These are phyloP conservation scores for Sardina pilchardus DNA, from an alignment of 2,113 vertebrate genomes.

Conservation along the genomic window DNA sequence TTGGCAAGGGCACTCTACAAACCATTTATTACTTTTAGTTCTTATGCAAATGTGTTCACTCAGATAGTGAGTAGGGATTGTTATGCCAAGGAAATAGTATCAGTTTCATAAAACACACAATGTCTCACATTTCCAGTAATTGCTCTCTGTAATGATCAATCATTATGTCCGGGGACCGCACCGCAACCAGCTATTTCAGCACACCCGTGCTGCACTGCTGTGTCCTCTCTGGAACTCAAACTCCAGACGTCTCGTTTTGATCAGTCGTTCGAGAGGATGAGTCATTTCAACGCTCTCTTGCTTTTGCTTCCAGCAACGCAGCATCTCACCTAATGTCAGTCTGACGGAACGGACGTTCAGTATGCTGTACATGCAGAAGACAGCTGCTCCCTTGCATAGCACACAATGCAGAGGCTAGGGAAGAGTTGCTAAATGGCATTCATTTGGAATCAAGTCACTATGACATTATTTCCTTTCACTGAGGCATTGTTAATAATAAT, in stretches of 20 bases:
- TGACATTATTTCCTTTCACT: too few relatives aligned
- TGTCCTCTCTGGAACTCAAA: not conserved
- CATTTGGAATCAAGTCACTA: too few relatives aligned
- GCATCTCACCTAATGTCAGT: not conserved
- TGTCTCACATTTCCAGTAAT: not conserved
- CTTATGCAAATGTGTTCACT: not conserved
- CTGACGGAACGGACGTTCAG: not conserved
- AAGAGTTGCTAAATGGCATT: too few relatives aligned
- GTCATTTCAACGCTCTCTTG: not conserved
- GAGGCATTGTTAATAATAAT: too few relatives aligned
- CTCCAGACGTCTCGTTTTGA: not conserved
- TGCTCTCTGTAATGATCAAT: conserved; percentile 2
- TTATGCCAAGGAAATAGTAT: not conserved
- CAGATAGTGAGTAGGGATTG: not conserved
- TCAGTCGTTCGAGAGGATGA: not conserved
- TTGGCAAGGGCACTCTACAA: not conserved
- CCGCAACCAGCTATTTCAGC: not conserved
- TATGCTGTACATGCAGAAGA: too few relatives aligned
- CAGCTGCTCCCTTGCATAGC: too few relatives aligned
- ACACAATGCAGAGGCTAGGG: too few relatives aligned
- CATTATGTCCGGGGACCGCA: conserved; percentile 7
- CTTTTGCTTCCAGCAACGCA: not conserved
- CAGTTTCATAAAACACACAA: conserved; percentile 1
- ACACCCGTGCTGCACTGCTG: not conserved
- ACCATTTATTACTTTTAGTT: not conserved